Base-by-base conservation (phyloP, 1,140 invertebrate species). In the Drosophila pseudoananassae region DNA sequence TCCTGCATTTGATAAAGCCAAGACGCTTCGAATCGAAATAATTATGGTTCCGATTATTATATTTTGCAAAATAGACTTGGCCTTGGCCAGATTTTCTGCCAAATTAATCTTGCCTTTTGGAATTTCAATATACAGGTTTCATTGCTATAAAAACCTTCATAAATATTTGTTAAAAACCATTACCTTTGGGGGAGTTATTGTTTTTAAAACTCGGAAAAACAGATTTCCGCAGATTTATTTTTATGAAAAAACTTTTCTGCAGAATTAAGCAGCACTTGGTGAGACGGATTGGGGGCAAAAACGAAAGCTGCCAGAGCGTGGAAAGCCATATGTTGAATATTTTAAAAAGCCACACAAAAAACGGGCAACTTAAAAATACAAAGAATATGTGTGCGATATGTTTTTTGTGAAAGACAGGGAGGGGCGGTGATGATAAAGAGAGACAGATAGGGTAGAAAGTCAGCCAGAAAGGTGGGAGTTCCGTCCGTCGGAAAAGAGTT, bases 401-500 rank as follows among this genome's bases (percentile, higher is more conserved):
- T 17, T 61, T 52, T 25, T 66, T 63, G 12, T 12, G 10, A 17
- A 43, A 40, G 38, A 40, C 2, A 49, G 49, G 27, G 10, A 23
- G 3, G 15, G 49, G n/a, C 17, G 14, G 17, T 10, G 47, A 50
- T 65, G 57, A 65, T 50, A 31, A 31, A 66, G 46, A 64, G 46
- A 66, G 63, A 64, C 33, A 66, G 63, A 66, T 64, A 8, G 63
- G 58, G 33, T 31, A 14, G 23, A 49, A 63, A 65, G 49, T 50
- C 61, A 7, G 5, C 25, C 25, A 27, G 61, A 49, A 63, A 36
- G 49, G 61, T 64, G 27, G 33, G 46, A 64, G 46, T 65, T 74
- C 53, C 25, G 36, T 45, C 50, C 40, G 17, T 77, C 74, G 80
- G 65, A 70, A 87, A 68, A 78, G 78, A 61, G 76, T 56, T 66